Base-by-base conservation (phyloP, 2,113 vertebrate genomes). In the Eurystomus gularis region DNA sequence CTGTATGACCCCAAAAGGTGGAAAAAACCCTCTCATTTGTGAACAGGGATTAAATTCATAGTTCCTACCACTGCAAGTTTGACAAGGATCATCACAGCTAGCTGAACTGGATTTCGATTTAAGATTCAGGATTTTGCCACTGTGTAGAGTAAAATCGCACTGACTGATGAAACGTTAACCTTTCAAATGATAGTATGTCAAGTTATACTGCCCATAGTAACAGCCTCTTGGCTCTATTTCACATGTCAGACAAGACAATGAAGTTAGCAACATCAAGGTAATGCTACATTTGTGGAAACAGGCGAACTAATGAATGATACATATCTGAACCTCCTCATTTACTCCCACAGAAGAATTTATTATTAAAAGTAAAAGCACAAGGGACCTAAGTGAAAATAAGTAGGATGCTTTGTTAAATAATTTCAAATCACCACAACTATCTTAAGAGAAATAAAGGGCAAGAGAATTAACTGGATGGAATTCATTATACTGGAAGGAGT, bases 401-500 rank as follows among this genome's bases (percentile, higher is more conserved):
- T 35, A 57, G 44, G 35, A 69, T 33, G 37, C 8, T 37, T 90
- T 23, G 35, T 61, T 79, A 88, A 93, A 78, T 52, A 0, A 83
- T 86, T 81, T 90, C 21, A 87, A 84, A 69, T 57, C 28, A 64
- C 21, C 52, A 57, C 2, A 1, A 37, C 11, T 71, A 11, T 82
- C 61, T 82, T 80, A 57, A 54, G 17, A 79, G 37, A 65, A 93
- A 73, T 42, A 95, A 95, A 90, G 88, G 24, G 28, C 35, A 90
- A 83, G 46, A 75, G 39, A 65, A 79, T 72, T 82, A 84, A 89
- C 33, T 79, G 86, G 62, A 93, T 79, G 86, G 62, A 93, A 91
- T 80, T 88, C 75, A 93, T 82, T 94, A 82, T 26, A 84, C n/a
- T 94, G 55, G 46, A 93, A 96, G 66, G 51, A 94, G 70, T 24